Percentiles rank a stretch among this genome's conserved stretches.
Evolutionary conservation across 2,113 vertebrate genomes (phyloP).

Genomic region (Microcebus murinus): DNA sequence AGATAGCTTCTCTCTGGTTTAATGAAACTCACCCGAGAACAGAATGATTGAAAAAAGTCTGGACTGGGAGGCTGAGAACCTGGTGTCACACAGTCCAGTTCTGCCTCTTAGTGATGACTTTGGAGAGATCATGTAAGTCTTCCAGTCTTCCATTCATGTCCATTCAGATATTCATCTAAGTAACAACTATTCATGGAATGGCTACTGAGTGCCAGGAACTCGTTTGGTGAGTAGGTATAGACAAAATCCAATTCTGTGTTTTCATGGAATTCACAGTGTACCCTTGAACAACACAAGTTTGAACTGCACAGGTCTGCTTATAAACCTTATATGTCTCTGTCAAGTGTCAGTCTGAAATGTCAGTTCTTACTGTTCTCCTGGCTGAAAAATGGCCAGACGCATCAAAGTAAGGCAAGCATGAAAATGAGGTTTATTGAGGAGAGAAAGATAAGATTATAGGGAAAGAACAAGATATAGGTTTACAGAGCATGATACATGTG

Average conservation of each 20-base stretch:
- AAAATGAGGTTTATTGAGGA: no score
- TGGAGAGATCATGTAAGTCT: neutral
- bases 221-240: neutral
- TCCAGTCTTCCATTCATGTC: neutral
- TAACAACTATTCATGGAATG: neutral
- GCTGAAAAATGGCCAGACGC: no score
- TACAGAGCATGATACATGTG: no score
- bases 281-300: no score
- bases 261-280: neutral
- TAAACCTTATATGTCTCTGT: neutral
- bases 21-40: conserved; percentile 32
- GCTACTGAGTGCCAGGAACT: neutral
- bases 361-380: no score
- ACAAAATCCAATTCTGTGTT: neutral
- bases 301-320: neutral
- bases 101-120: neutral
- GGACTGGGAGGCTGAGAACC: neutral
- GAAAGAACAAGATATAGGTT: no score
- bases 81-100: fast-evolving
- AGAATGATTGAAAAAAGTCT: neutral
- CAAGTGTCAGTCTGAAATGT: no score
- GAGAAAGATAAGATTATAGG: no score
- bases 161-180: neutral
- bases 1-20: neutral
- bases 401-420: no score